Evolutionary conservation across 1,140 invertebrate species (phyloP).

Genomic region (Laodelphax striatellus): DNA sequence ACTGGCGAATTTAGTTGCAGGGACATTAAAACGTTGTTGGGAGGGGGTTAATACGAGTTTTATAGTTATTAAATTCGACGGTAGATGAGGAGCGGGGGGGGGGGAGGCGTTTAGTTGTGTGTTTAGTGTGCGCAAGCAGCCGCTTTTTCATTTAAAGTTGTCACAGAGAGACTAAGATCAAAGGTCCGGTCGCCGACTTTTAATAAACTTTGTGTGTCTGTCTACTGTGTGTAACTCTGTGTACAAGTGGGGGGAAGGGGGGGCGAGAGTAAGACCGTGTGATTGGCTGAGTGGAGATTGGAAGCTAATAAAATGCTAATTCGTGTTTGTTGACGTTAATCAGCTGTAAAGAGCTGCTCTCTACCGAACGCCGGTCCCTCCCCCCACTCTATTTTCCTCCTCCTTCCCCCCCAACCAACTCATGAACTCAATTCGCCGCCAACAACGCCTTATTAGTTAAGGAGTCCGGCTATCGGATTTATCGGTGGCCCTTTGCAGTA

Average conservation of each 20-base stretch:
- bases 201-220: background rate
- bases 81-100: background rate
- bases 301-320: slow-evolving; percentile 46
- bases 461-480: background rate
- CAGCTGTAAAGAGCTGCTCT: slow-evolving; percentile 24
- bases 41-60: background rate
- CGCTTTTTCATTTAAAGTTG: slow-evolving; percentile 1
- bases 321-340: slow-evolving; percentile 43
- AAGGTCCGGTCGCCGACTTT: background rate
- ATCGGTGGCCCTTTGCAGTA: background rate
- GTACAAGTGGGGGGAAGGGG: slow-evolving; percentile 17
- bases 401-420: no score
- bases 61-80: slow-evolving; percentile 1
- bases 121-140: background rate
- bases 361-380: slow-evolving; percentile 3
- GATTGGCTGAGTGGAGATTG: slow-evolving; percentile 22
- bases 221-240: background rate
- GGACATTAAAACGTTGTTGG: background rate
- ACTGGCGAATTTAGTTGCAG: background rate
- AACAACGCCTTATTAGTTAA: slow-evolving; percentile 1
- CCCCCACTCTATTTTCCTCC: no score
- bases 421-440: no score
- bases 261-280: slow-evolving; percentile 18
- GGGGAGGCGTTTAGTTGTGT: background rate
- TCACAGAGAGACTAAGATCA: background rate